These are phyloP conservation scores for Drosophila vallismaia DNA, from an alignment of 2,888 invertebrate species.

Conservation along the genomic window DNA sequence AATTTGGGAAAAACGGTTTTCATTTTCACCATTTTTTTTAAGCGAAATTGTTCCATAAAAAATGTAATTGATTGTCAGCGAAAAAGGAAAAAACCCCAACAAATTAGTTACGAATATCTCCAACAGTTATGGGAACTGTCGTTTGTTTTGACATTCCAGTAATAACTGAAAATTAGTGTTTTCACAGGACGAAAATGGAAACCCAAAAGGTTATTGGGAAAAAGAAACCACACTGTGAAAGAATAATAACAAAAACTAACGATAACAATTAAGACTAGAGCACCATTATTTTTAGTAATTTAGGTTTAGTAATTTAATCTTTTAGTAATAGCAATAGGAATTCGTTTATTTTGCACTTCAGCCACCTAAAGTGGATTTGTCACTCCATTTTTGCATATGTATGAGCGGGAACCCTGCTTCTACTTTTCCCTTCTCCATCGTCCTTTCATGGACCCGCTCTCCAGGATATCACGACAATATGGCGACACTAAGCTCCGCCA, in stretches of 20 bases:
- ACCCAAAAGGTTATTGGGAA: neutral
- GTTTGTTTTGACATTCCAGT: constrained; percentile 69
- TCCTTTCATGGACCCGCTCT: neutral
- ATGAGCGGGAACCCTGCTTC: constrained; percentile 38
- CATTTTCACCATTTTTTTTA: constrained; percentile 9
- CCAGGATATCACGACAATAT: constrained; percentile 43
- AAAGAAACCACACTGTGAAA: no score
- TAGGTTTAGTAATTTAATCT: neutral
- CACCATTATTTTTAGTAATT: neutral
- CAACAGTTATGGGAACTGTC: constrained; percentile 42
- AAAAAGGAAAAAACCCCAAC: constrained; percentile 16
- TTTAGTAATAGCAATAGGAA: constrained; percentile 12
- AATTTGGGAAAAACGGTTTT: neutral
- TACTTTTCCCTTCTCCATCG: neutral
- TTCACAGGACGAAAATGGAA: constrained; percentile 19
- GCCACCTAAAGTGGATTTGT: constrained; percentile 45
- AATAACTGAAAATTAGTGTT: constrained; percentile 70
- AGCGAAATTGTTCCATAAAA: constrained; percentile 24
- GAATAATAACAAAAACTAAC: no score
- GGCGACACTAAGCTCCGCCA: constrained; percentile 64
- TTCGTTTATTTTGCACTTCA: constrained; percentile 65
- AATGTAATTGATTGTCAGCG: constrained; percentile 18
- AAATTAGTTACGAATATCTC: constrained; percentile 7
- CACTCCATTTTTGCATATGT: constrained; percentile 60
- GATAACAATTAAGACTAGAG: neutral